Conservation (phyloP, 2,888 invertebrate genomes). For the Pseudoips prasinana region DNA sequence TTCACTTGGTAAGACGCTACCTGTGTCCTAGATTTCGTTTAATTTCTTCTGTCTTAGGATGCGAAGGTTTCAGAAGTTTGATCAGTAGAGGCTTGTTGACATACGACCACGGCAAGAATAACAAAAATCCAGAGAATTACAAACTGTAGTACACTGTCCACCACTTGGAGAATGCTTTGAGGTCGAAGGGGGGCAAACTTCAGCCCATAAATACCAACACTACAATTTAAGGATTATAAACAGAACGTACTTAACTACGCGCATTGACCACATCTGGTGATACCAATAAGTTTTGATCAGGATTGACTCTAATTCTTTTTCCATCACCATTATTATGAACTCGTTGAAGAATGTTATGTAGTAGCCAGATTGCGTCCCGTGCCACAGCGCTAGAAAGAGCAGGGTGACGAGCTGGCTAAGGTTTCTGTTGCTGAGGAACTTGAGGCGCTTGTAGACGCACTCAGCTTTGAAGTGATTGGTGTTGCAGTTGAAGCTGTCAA, state of each 20-base stretch:
- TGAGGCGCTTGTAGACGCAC: constrained; percentile 96
- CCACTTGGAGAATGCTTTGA: constrained; percentile 87
- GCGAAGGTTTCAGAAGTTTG: too few relatives aligned
- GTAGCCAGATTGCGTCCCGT: constrained; percentile 96
- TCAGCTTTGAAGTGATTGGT: constrained; percentile 96
- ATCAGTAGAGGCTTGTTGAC: too few relatives aligned
- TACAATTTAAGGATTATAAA: constrained; percentile 86
- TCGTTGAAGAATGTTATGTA: constrained; percentile 96
- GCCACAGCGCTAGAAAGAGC: constrained; percentile 96
- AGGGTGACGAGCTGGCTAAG: constrained; percentile 92
- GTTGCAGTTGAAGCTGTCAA: constrained; percentile 96
- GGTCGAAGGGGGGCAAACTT: constrained; percentile 88
- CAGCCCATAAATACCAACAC: constrained; percentile 92
- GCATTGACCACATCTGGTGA: constrained; percentile 62
- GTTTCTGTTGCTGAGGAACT: constrained; percentile 91
- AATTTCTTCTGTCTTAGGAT: too few relatives aligned
- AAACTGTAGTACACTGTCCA: constrained; percentile 83
- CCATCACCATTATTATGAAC: constrained; percentile 92
- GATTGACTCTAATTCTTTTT: constrained; percentile 87
- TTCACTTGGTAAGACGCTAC: too few relatives aligned
- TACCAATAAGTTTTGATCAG: constrained; percentile 76
- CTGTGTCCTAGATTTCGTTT: too few relatives aligned
- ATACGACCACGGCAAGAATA: constrained; percentile 85
- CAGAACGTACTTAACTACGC: constrained; percentile 60
- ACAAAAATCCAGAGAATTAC: constrained; percentile 86